phyloP scores from a whole-genome alignment of 2,113 vertebrate species.

The Atractosteus spatula region DNA sequence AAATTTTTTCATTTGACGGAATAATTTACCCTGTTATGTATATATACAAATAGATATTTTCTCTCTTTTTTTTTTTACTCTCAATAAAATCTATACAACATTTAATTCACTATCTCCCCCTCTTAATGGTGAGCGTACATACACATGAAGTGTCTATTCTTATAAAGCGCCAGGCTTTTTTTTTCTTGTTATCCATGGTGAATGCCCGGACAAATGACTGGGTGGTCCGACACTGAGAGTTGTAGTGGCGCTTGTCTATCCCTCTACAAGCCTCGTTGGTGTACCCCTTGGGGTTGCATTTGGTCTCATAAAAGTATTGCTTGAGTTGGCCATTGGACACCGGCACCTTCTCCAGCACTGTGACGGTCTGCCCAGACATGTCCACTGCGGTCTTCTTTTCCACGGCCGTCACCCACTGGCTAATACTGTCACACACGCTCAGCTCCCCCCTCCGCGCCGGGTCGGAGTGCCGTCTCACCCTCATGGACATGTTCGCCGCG shows the following conservation, averaged over 20 bases:
- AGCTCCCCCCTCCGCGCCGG: constrained; percentile 93
- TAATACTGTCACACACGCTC: constrained; percentile 98
- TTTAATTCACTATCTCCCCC: constrained; percentile 96
- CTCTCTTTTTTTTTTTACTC: constrained; percentile 87
- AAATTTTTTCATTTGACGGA: constrained; percentile 96
- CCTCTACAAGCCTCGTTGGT: constrained; percentile 98
- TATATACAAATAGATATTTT: constrained; percentile 99
- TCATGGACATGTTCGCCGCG: constrained; percentile 98
- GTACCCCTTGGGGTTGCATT: constrained; percentile 98
- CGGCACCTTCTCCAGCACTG: constrained; percentile 95
- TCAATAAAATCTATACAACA: constrained; percentile 98
- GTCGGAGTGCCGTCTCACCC: constrained; percentile 95
- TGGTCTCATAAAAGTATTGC: constrained; percentile 99
- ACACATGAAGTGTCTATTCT: constrained; percentile 99
- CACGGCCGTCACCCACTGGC: constrained; percentile 97
- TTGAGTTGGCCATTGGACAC: constrained; percentile 98
- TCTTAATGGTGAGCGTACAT: constrained; percentile 99
- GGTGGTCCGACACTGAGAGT: constrained; percentile 99
- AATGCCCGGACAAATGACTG: constrained; percentile 98
- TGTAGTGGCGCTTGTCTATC: constrained; percentile 99
- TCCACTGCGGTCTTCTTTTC: constrained; percentile 99
- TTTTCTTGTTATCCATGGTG: constrained; percentile 99
- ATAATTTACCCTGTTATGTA: constrained; percentile 99
- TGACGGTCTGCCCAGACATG: constrained; percentile 97
- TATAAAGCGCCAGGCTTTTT: constrained; percentile 98